Base-by-base conservation (phyloP, 2,888 invertebrate species). In the Drosophila macrothrix region DNA sequence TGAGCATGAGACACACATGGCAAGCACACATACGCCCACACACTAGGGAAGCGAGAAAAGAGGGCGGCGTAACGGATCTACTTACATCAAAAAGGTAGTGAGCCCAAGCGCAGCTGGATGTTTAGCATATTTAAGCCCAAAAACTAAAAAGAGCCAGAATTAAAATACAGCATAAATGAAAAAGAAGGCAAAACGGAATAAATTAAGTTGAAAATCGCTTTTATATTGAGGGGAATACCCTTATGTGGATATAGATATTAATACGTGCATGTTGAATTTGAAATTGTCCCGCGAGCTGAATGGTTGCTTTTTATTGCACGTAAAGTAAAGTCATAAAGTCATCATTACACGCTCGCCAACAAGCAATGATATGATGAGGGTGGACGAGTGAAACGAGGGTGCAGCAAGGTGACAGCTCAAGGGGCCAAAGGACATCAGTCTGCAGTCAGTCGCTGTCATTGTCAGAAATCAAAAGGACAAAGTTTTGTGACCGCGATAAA, bases 241-340 rank as follows among this genome's bases (percentile, higher is more conserved):
- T 35, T 52, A 50, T 61, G 22, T 55, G 35, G 9, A 29, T 41
- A 59, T 54, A 29, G 37, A 33, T 43, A 63, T 50, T 14, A 41
- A 35, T 67, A 33, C 31, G 46, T 39, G 49, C 35, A 66, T 61
- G 25, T 43, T 22, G 50, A 73, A 73, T 46, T 56, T n/a, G 1
- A 56, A 56, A 39, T 65, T 79, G 46, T 65, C 65, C 59, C 59
- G 41, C 61, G 60, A 67, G 62, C 64, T 37, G 73, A 79, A 79
- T 76, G 76, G 76, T 67, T 70, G 76, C 68, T 80, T 80, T 85
- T 88, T 85, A 85, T 82, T 88, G 88, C 83, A 85, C 85, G 82
- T 88, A 85, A 88, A 85, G 46, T 88, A 85, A 83, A 85, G 88
- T 80, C 81, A 85, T 85, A 85, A 85, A 85, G 85, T 88, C 88